Evolutionary conservation across 2,113 vertebrate genomes (phyloP).

Genomic region (Prunella himalayana): DNA sequence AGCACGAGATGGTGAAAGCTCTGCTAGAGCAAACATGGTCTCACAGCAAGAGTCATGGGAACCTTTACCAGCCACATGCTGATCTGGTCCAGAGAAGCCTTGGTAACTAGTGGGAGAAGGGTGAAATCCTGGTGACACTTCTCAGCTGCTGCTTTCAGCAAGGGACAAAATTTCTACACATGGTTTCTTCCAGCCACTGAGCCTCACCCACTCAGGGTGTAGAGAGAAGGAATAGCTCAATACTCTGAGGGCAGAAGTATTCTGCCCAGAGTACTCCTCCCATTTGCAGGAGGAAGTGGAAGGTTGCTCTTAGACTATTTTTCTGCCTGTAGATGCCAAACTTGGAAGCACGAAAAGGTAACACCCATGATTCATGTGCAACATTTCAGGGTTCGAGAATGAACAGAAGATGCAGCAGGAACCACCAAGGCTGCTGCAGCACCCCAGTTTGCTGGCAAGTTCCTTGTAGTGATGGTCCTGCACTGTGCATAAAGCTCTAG

Average conservation of each 20-base stretch:
- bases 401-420: neutral
- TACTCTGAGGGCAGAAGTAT: neutral
- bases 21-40: neutral
- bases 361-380: neutral
- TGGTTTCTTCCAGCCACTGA: neutral
- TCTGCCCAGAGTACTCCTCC: neutral
- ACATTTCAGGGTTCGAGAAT: neutral
- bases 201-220: neutral
- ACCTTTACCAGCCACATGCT: neutral
- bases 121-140: neutral
- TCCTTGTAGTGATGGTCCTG: neutral
- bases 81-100: neutral
- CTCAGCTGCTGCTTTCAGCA: neutral
- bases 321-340: neutral
- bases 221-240: neutral
- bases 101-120: neutral
- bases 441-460: neutral
- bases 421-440: neutral
- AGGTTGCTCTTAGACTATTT: neutral
- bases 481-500: fast-evolving
- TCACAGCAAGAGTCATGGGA: neutral
- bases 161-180: neutral
- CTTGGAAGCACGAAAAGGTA: neutral
- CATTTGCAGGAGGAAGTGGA: neutral
- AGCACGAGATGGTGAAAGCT: neutral